Evolutionary conservation across 37 sponge, comb jelly and placozoan genomes (phyloP), one percentile per base, ranked within the genome.

Genomic region (Halisarca cf. caerulea): DNA sequence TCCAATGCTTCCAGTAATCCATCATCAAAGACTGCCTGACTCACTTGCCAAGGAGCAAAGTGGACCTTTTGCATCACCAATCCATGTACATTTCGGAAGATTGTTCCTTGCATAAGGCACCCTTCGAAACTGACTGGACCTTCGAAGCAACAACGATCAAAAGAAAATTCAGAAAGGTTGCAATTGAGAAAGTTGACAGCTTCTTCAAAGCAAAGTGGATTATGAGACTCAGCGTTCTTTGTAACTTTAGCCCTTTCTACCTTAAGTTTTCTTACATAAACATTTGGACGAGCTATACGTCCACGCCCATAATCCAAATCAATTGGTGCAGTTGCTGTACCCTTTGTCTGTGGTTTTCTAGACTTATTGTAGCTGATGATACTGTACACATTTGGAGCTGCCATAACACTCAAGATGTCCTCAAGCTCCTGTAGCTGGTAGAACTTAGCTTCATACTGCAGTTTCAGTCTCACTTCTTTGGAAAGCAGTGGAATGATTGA

Each of bases 41-140:
- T n/a, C 25, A 74, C 45, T 41, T 74, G 77, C 77, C 77, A 74
- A 0, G 77, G 77, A 74, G 77, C 25, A 24, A 74, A 74, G 45
- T 74, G 77, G 45, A 74, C 45, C 77, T 74, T 74, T 42, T 74
- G 42, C 18, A 23, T 39, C n/a, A 74, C 24, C 7, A 74, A 44
- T 21, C 77, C 77, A 36, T 44, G 44, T 21, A 74, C 77, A 74
- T 37, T 37, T 37, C 36, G n/a, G 36, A 74, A 74, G 7, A 36
- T 74, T 42, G 77, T 43, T 36, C 45, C 77, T n/a, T 15, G 45
- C 45, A 74, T 33, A 15, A 74, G 21, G 44, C 77, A 74, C 7
- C 77, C 77, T 37, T 74, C 77, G 24, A 74, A 74, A 74, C 77
- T 44, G 42, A 43, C 45, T 2, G 24, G 38, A 21, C 7, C 24